These are phyloP conservation scores for Athalia rosae DNA, from an alignment of 2,888 invertebrate genomes.

Conservation along the genomic window DNA sequence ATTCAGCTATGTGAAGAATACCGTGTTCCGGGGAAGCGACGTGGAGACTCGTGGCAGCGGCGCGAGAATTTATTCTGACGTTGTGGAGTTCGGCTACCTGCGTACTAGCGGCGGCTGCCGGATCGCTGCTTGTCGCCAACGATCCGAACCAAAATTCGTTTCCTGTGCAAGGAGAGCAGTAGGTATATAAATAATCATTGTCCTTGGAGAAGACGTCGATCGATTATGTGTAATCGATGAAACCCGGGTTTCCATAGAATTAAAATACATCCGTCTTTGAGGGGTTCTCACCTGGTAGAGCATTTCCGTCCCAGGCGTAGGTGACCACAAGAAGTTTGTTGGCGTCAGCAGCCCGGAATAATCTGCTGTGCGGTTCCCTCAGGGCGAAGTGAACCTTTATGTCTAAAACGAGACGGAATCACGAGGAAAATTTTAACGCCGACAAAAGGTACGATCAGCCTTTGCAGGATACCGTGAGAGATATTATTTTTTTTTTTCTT, in stretches of 20 bases:
- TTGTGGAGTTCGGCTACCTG: slow-evolving; percentile 80
- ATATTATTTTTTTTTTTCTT: too few species aligned
- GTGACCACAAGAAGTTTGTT: slow-evolving; percentile 78
- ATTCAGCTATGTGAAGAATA: slow-evolving; percentile 68
- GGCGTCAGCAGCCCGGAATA: slow-evolving; percentile 62
- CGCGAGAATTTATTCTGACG: slow-evolving; percentile 76
- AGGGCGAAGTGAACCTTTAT: slow-evolving; percentile 70
- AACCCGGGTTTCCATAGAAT: neutral
- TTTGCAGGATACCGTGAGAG: too few species aligned
- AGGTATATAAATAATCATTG: slow-evolving; percentile 6
- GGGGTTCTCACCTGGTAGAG: slow-evolving; percentile 75
- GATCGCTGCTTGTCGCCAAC: slow-evolving; percentile 77
- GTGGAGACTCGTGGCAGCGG: slow-evolving; percentile 75
- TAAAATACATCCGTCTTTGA: neutral
- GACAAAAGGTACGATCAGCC: neutral
- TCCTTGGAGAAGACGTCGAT: neutral
- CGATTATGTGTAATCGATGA: neutral
- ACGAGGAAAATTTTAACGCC: too few species aligned
- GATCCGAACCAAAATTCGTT: slow-evolving; percentile 83
- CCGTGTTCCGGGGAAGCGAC: slow-evolving; percentile 73
- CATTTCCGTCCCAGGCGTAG: slow-evolving; percentile 85
- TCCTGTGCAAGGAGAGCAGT: slow-evolving; percentile 70
- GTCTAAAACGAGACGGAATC: slow-evolving; percentile 54
- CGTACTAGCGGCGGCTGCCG: slow-evolving; percentile 79
- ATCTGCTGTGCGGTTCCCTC: slow-evolving; percentile 68